phyloP scores from a whole-genome alignment of 1,140 invertebrate species.

The Apolygus lucorum region DNA sequence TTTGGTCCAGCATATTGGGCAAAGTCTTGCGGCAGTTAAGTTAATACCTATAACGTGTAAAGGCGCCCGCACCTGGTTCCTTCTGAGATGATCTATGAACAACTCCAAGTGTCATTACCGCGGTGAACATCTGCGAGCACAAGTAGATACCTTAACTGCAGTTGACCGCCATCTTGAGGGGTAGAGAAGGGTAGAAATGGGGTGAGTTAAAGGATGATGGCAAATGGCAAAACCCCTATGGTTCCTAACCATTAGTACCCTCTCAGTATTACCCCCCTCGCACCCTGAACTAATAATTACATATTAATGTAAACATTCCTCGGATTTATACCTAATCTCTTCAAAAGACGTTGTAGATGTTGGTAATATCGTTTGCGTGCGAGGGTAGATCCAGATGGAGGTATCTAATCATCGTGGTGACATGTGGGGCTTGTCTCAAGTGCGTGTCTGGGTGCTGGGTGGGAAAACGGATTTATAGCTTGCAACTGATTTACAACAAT shows the following conservation, averaged over 20 bases:
- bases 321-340: slow-evolving; percentile 14
- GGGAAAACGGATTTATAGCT: neutral
- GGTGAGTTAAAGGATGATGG: neutral
- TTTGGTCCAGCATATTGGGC: too few relatives aligned
- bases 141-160: slow-evolving; percentile 18
- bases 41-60: too few relatives aligned
- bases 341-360: neutral
- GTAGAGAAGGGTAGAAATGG: too few relatives aligned
- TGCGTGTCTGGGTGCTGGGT: neutral
- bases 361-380: neutral
- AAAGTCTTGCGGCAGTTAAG: too few relatives aligned
- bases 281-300: slow-evolving; percentile 12
- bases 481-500: neutral
- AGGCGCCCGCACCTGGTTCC: neutral
- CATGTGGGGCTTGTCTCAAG: neutral
- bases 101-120: slow-evolving; percentile 22
- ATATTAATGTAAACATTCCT: slow-evolving; percentile 16
- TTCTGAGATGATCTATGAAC: slow-evolving; percentile 10
- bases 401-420: neutral
- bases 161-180: slow-evolving; percentile 17
- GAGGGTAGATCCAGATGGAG: neutral
- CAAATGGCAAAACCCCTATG: neutral
- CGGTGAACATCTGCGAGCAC: slow-evolving; percentile 16
- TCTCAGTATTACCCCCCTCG: neutral
- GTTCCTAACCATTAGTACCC: neutral